Base-by-base conservation (phyloP, 2,113 vertebrate species). In the Lasiurus cinereus region DNA sequence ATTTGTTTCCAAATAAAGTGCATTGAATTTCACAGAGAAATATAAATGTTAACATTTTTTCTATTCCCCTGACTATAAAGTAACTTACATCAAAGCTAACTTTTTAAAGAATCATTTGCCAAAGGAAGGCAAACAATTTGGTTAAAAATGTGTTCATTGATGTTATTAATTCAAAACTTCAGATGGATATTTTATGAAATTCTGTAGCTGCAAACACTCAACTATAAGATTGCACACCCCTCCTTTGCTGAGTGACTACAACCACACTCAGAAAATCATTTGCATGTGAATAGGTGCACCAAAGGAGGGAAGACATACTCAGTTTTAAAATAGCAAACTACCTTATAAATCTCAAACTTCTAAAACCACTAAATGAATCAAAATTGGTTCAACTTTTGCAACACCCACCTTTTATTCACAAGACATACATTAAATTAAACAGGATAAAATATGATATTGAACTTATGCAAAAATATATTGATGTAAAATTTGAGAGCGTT, bases 401-500 rank as follows among this genome's bases (percentile, higher is more conserved):
- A 92, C 70, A 29, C 14, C 69, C 76, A 74, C 50, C 48, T 84
- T 78, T 83, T 87, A 78, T 4, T 46, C 85, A 67, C 43, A 94
- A 64, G 46, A 73, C 1, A 21, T 27, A 43, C n/a, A 92, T 27
- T 5, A 89, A 79, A 64, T n/a, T 56, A 83, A 89, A 76, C 22
- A 77, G 19, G 21, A 22, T 33, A 83, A 27, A 64, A 66, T 43
- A 29, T 77, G 77, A 84, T 46, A 73, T 62, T 70, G 31, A 94
- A 88, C 22, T 83, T 70, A 27, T 21, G 19, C 52, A 83, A 95
- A 90, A 93, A 12, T 88, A 77, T 89, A 87, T 52, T 91, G n/a
- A 39, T 88, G 52, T 36, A 76, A 88, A 96, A 85, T 95, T 83
- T 77, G 39, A 73, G 46, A 83, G 13, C n/a, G 7, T 56, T 94